Evolutionary conservation across 2,113 vertebrate species (phyloP), one percentile per base, ranked within the genome.

Genomic region (Aspiorhynchus laticeps): DNA sequence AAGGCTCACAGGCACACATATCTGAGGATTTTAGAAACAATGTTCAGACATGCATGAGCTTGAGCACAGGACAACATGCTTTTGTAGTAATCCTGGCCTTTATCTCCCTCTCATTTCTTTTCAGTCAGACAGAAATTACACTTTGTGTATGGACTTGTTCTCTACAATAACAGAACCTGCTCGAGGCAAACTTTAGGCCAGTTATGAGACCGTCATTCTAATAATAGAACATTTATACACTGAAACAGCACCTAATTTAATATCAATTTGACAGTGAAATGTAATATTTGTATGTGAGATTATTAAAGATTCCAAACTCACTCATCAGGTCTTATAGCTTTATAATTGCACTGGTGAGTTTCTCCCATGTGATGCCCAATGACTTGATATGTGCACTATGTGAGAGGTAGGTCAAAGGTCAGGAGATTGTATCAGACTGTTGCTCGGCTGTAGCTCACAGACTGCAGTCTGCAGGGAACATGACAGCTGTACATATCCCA

Each of bases 391-490:
- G 2, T 9, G 74, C 48, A 24, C 17, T 73, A 17, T 56, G 31
- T 7, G 9, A 85, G 51, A 38, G 71, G 1, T 71, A 83, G 71
- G 84, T 83, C 59, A 86, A 59, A 86, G 79, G 79, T 86, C 87
- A 77, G 5, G 41, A 51, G 63, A 83, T 48, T 48, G 61, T 51
- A 46, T 82, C 43, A 82, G 24, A 63, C 79, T 65, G 76, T 51
- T 31, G 38, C 53, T 63, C 77, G 76, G 69, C 67, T 82, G 83
- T 77, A 78, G 28, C 21, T 79, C 31, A 71, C 79, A 81, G 51
- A 75, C 85, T 12, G 10, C 17, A 31, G 43, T 85, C 75, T 59
- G 43, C 56, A 61, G 31, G 65, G 76, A 88, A 65, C 61, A 7
- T 12, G 48, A 61, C 65, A 74, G 31, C 77, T 65, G 75, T 75